These are phyloP conservation scores for Lamellibrachia luymesi DNA, from an alignment of 1,140 invertebrate genomes.

Conservation along the genomic window DNA sequence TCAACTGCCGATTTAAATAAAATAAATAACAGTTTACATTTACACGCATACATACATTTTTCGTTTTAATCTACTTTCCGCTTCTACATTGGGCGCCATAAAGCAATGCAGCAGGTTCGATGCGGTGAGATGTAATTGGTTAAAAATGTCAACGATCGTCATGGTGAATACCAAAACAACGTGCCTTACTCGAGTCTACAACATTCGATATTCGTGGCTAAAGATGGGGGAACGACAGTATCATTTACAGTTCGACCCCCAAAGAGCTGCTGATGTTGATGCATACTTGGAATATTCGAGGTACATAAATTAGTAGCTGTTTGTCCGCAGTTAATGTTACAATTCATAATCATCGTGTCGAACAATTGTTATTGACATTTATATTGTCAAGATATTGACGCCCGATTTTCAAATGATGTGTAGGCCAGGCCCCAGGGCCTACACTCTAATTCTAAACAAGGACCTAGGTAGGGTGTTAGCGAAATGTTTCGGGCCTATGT, in stretches of 20 bases:
- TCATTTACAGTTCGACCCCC: not conserved
- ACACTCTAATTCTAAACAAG: too few species aligned
- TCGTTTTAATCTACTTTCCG: not conserved
- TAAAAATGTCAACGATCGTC: not conserved
- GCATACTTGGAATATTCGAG: not conserved
- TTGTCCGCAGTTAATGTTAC: too few species aligned
- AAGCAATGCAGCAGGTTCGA: not conserved
- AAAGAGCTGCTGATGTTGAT: constrained; percentile 4
- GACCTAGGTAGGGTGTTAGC: too few species aligned
- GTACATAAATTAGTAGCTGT: not conserved
- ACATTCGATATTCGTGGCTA: not conserved
- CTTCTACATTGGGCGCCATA: not conserved
- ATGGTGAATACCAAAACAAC: not conserved
- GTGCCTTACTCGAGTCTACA: not conserved
- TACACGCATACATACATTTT: not conserved
- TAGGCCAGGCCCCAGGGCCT: too few species aligned
- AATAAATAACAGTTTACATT: not conserved
- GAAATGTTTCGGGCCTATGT: too few species aligned
- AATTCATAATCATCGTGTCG: too few species aligned
- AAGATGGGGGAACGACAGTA: not conserved
- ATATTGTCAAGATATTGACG: too few species aligned
- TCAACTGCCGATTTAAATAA: not conserved
- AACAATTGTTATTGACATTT: too few species aligned
- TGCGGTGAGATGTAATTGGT: not conserved
- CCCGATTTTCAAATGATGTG: too few species aligned